Evolutionary conservation across 2,888 invertebrate genomes (phyloP), one percentile per base, ranked within the genome.

Genomic region (Campaea margaritaria): DNA sequence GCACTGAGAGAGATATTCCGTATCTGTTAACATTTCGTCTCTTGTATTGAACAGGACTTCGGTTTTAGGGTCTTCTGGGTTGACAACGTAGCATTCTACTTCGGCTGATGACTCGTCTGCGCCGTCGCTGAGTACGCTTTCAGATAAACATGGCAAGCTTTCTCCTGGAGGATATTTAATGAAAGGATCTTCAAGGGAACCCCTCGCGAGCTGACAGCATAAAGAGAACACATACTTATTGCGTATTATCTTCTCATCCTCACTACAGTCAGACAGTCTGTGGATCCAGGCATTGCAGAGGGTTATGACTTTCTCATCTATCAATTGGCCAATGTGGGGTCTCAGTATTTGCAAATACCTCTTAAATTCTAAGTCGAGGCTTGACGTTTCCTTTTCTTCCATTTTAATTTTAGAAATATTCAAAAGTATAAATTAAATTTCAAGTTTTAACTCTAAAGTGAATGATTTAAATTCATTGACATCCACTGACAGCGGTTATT

Each of bases 241-340:
- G 0, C 91, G 78, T 5, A 83, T 57, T 21, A 46, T 14, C 72
- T 88, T 89, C 60, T 92, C 91, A 9, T 73, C 66, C 1, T 80
- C 79, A 2, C 73, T 73, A 48, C 83, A 85, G 43, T 72, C 68
- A 0, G 84, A 83, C 0, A 92, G 77, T 58, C 83, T 83, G 56
- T 84, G 78, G n/a, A 92, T 85, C 91, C 91, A 92, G 2, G 84
- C 76, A 54, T 86, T 85, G 63, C 91, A 91, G 5, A 86, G 73
- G 21, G 79, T 73, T 7, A 87, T 84, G 4, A 83, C 74, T 38
- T 85, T 76, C 44, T 80, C 65, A 44, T 90, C 82, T 2, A 75
- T 69, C 10, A 91, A 64, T 62, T 87, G 85, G 13, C 69, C 73
- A 38, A 91, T 68, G 65, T 89, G 86, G 0, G 89, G 86, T 58